Evolutionary conservation across 2,888 invertebrate genomes (phyloP), one percentile per base, ranked within the genome.

Genomic region (Drosophila borborema): DNA sequence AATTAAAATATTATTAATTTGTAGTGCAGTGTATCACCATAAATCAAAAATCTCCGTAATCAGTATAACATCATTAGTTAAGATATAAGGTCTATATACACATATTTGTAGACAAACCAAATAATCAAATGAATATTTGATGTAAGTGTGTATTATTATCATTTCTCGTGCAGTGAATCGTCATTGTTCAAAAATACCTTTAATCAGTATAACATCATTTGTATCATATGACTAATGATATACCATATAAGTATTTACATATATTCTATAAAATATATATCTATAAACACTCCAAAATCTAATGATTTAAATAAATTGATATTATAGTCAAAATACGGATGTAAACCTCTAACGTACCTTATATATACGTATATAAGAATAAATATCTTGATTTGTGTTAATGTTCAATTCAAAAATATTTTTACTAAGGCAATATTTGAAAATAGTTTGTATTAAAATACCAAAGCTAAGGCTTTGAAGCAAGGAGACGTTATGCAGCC

Each of bases 401-500:
- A 51, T 20, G 20, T 51, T 34, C 14, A 51, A 20, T 14, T 18
- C 3, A 51, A 51, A 18, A 10, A 31, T 10, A 10, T 2, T 31
- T 5, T n/a, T 31, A 23, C 23, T 23, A 48, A 28, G 8, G 16
- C 10, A 31, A 31, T 10, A 8, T 2, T 16, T 28, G 7, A 16
- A 34, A 49, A 34, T 12, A 23, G 5, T 16, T 16, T 5, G 38
- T 34, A 28, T 23, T 54, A 54, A 55, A 28, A 41, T 18, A 41
- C 53, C n/a, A 41, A 41, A 41, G n/a, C 40, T 16, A 40, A n/a
- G n/a, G 40, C 40, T 40, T n/a, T 40, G 6, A 3, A n/a, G 2
- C 40, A 40, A n/a, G 41, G 8, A 41, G 16, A n/a, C 10, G 14
- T 9, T 3, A 36, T 28, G 54, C 43, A 43, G 51, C 73, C 62